Evolutionary conservation across 2,888 invertebrate genomes (phyloP), one percentile per base, ranked within the genome.

Genomic region (Dicycla oo): DNA sequence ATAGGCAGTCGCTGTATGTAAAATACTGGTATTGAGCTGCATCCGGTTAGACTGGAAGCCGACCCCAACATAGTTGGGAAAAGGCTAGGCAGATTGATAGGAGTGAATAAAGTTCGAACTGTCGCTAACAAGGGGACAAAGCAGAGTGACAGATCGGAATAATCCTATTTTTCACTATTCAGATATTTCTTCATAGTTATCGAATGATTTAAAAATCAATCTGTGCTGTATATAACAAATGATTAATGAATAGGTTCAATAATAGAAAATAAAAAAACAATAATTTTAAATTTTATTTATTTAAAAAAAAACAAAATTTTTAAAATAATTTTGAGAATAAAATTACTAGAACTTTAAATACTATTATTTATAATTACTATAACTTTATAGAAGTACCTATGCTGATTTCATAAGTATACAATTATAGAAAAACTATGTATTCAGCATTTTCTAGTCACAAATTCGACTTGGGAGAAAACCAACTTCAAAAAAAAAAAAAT

Each of bases 241-340:
- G 13, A 57, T 7, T 34, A 13, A 54, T 38, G n/a, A 23, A 6
- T 2, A 40, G 8, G 1, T 51, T 1, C 26, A n/a, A 34, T 43
- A 38, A 6, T 23, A 45, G 49, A 30, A 3, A n/a, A 34, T 43
- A 38, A 6, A 30, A 45, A 54, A 30, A 3, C 0, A 15, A n/a
- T 20, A 30, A 51, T 43, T 62, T 53, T 43, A 49, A 63, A n/a
- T 6, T 69, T 75, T 57, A 69, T 65, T 75, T 47, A 75, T 30
- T 57, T 26, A 40, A 51, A 63, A 71, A 74, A 62, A 66, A 38
- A 23, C 43, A 26, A 58, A 45, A 51, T n/a, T 47, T 43, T 30
- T 18, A 76, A 26, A 54, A 51, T 58, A 53, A 26, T 74, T 56
- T 75, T 64, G 67, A 75, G 58, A 79, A 62, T 40, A 34, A 34